Conservation (phyloP, 2,888 invertebrate genomes). For the Mythimna pallens region DNA sequence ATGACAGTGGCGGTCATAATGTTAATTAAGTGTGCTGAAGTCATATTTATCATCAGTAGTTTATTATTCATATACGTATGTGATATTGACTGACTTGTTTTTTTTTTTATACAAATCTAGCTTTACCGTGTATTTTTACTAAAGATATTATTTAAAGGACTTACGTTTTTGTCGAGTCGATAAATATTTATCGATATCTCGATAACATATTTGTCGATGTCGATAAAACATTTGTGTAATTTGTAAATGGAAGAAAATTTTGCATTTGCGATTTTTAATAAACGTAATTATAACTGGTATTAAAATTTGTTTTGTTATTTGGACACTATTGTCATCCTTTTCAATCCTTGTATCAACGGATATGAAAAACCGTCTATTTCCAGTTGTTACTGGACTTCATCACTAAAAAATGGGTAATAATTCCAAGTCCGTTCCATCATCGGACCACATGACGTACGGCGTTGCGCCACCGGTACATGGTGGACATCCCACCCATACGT, state of each 20-base stretch:
- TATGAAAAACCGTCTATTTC: background rate
- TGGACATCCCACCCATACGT: no score
- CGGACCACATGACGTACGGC: no score
- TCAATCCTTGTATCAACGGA: background rate
- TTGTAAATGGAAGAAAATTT: conserved; percentile 68
- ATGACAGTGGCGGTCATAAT: no score
- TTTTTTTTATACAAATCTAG: conserved; percentile 51
- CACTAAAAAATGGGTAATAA: no score
- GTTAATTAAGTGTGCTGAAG: conserved; percentile 42
- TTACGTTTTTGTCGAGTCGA: conserved; percentile 33
- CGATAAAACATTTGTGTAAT: conserved; percentile 50
- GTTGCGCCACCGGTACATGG: no score
- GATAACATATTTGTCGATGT: conserved; percentile 31
- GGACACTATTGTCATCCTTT: background rate
- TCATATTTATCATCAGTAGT: conserved; percentile 58
- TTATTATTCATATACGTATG: conserved; percentile 61
- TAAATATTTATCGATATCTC: conserved; percentile 35
- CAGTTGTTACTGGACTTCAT: no score
- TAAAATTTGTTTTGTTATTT: conserved; percentile 31
- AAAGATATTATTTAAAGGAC: conserved; percentile 54
- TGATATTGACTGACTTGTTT: conserved; percentile 75
- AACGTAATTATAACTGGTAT: conserved; percentile 58
- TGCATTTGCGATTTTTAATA: conserved; percentile 71
- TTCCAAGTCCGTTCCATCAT: no score
- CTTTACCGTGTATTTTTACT: conserved; percentile 58